Evolutionary conservation across 2,888 invertebrate species (phyloP), one percentile per base, ranked within the genome.

Genomic region (Crocallis elinguaria): DNA sequence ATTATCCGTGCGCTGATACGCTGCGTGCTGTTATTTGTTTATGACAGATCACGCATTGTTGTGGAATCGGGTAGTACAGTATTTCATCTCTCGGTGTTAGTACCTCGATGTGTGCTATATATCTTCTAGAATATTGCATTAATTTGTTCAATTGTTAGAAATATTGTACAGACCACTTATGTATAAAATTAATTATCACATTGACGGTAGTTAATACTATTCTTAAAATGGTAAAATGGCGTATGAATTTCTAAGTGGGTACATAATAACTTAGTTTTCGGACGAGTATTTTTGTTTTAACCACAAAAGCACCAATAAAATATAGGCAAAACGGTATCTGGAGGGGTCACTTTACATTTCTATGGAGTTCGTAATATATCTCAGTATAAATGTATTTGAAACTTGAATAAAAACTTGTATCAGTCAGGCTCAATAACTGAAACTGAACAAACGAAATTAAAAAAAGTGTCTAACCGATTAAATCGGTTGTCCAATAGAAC

Each of bases 141-240:
- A 32, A 21, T 44, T 1, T 12, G 21, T 32, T 51, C 12, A 42
- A 17, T 36, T 44, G 43, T 43, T 30, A 14, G 30, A 37, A 37
- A 14, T 50, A 52, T 35, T 21, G 19, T 27, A 33, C 23, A 35
- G 21, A 54, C 54, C 45, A 53, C 41, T 53, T 58, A 60, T 53
- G 39, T 57, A 49, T 52, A 62, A 52, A 68, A 64, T 54, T 14
- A 60, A 61, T 62, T 71, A 70, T 71, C 68, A 70, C 67, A 80
- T 66, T 64, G 49, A 62, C 68, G 75, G 77, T 76, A 77, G 79
- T 79, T 73, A 62, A 50, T 60, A 67, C 66, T 68, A 45, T 38
- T 69, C 60, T 70, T 69, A 66, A 16, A 44, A 29, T 38, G 37
- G 33, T 57, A 46, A 52, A 61, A 60, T 60, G 56, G 57, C 43